A percentile compares a stretch with the other conserved stretches of the same genome.
These are phyloP conservation scores for Frankliniella fusca DNA, from an alignment of 2,888 invertebrate species.

Conservation along the genomic window DNA sequence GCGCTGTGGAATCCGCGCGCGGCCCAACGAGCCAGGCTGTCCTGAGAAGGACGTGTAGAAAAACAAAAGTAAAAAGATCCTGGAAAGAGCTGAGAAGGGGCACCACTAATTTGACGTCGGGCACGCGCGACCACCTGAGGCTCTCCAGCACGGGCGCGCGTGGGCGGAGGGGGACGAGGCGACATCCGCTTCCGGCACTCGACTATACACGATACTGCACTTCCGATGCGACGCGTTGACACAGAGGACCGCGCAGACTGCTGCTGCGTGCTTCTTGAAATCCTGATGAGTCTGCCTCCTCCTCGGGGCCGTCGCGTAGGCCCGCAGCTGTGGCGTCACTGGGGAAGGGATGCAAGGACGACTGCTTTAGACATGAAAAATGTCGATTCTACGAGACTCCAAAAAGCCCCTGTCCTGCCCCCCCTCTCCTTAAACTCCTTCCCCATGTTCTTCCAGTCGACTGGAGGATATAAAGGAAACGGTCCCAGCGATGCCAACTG, in stretches of 20 bases:
- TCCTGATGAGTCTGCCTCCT: neutral
- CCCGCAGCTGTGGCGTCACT: neutral
- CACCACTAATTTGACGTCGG: neutral
- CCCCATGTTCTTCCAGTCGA: neutral
- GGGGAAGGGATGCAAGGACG: too few relatives aligned
- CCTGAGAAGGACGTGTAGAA: neutral
- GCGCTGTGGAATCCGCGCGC: neutral
- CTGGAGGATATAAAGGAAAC: slow-evolving; percentile 1
- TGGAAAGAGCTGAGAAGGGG: slow-evolving; percentile 3
- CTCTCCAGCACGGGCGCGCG: neutral
- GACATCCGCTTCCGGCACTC: neutral
- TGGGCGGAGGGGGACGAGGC: too few relatives aligned
- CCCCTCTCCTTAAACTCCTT: too few relatives aligned
- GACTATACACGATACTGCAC: neutral
- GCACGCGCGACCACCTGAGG: neutral
- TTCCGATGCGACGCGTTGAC: neutral
- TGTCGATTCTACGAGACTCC: neutral
- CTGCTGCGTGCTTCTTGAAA: neutral
- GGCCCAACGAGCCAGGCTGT: neutral
- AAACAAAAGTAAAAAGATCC: neutral
- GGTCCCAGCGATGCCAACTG: neutral
- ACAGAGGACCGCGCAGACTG: too few relatives aligned
- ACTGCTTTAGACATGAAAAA: slow-evolving; percentile 9
- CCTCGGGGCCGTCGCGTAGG: neutral
- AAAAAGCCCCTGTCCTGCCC: neutral